phyloP scores from a whole-genome alignment of 1,140 invertebrate species.

The Coboldia fuscipes region DNA sequence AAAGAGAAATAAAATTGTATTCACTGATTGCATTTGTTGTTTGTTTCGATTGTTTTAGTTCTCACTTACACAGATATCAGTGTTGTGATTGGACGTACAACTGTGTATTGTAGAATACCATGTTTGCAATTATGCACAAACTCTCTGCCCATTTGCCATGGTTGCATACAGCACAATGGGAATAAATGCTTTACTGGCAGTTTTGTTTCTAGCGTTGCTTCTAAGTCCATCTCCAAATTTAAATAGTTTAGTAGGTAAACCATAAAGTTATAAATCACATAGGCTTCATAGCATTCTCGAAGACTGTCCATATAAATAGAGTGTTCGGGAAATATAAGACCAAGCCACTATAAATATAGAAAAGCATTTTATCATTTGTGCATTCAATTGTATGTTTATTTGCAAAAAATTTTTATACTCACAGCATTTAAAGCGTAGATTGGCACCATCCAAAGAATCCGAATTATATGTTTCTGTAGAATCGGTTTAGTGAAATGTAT shows the following conservation, averaged over 20 bases:
- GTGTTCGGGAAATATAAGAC: constrained; percentile 54
- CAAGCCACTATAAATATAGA: constrained; percentile 47
- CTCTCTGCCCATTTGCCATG: constrained; percentile 78
- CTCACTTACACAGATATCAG: constrained; percentile 63
- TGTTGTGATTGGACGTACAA: constrained; percentile 72
- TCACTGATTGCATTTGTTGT: constrained; percentile 1
- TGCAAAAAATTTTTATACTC: constrained; percentile 23
- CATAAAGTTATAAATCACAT: constrained; percentile 97
- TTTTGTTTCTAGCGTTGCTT: constrained; percentile 60
- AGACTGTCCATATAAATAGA: constrained; percentile 83
- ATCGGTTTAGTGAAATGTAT: constrained; percentile 83
- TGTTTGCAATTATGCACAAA: constrained; percentile 90
- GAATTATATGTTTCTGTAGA: constrained; percentile 86
- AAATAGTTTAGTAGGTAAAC: constrained; percentile 81
- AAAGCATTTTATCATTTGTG: constrained; percentile 5
- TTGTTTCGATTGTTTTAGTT: neutral
- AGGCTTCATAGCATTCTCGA: constrained; percentile 88
- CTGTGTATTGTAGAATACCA: constrained; percentile 86
- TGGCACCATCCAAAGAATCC: constrained; percentile 95
- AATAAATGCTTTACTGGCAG: constrained; percentile 69
- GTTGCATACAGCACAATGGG: constrained; percentile 59
- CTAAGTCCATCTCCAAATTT: constrained; percentile 60
- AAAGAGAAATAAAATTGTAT: constrained; percentile 14
- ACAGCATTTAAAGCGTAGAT: constrained; percentile 89
- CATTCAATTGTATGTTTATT: neutral